Evolutionary conservation across 2,797 vertebrate species (phyloP).

Genomic region (Gallinago solitaria): DNA sequence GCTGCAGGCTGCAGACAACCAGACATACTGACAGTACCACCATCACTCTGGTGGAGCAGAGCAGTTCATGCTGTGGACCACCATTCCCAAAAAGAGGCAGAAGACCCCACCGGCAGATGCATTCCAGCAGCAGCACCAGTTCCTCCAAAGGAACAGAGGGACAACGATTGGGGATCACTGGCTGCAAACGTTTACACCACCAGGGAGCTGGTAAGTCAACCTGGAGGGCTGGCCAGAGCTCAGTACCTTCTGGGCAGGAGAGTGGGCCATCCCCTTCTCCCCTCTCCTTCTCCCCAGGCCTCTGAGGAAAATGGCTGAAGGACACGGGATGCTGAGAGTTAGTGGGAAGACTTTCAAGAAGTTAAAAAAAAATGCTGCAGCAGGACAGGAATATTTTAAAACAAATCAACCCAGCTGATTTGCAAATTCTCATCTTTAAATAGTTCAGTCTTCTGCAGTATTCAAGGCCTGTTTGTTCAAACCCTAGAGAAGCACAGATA

Average conservation of each 20-base stretch:
- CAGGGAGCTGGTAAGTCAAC: neutral
- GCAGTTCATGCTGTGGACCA: neutral
- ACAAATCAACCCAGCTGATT: neutral
- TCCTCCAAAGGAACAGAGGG: neutral
- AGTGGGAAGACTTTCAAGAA: neutral
- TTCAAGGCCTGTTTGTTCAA: neutral
- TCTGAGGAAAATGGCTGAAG: rapidly evolving
- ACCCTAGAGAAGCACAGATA: neutral
- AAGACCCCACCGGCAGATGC: neutral
- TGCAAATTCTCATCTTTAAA: neutral
- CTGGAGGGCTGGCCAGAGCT: neutral
- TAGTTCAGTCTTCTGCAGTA: neutral
- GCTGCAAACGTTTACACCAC: neutral
- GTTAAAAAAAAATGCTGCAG: neutral
- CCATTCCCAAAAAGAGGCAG: neutral
- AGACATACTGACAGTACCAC: neutral
- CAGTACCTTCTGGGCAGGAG: neutral
- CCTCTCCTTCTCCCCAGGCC: neutral
- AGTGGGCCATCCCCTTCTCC: neutral
- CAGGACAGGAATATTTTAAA: neutral
- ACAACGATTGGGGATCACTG: rapidly evolving
- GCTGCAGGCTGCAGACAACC: neutral
- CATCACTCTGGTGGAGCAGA: neutral
- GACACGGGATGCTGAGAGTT: neutral
- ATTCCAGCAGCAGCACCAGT: neutral